Evolutionary conservation across 1,140 invertebrate genomes (phyloP), one percentile per base, ranked within the genome.

Genomic region (Metopolophium dirhodum): DNA sequence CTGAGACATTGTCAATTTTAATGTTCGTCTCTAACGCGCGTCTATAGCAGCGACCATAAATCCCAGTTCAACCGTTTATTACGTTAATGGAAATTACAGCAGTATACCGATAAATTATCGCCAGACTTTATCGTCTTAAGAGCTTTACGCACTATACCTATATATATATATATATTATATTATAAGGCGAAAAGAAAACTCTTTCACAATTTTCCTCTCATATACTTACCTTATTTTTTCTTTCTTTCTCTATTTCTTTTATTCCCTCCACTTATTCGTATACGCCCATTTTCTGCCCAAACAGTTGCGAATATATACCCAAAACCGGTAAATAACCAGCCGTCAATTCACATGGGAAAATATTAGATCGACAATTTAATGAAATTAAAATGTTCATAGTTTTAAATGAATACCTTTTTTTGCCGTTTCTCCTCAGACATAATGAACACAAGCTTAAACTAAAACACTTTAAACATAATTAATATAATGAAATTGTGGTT

Each of bases 51-150:
- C 82, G 30, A 51, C 57, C 91, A 86, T 93, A 93, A 93, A 93
- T 93, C 82, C 82, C 49, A 23, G n/a, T 54, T 83, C n/a, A 23
- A 54, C 49, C 51, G 82, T 93, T 93, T 93, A 93, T 93, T 93
- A 85, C 77, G 82, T 93, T 93, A 93, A 93, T 93, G 91, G 91
- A 93, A 93, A 93, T 93, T 93, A 93, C 91, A 51, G 9, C 90
- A 30, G n/a, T 57, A 20, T 57, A 83, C 91, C 91, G 82, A 93
- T 93, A 93, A 93, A 93, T 93, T 93, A 93, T 93, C 82, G 35
- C 91, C 49, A 86, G 91, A 93, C 49, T 93, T 85, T 86, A 86
- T 93, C 91, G 91, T 83, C 91, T 93, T 85, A 93, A 93, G 51
- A 83, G 91, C 91, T 93, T 83, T 91, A 37, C n/a, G 11, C 77